Base-by-base conservation (phyloP, 2,888 invertebrate species). In the Trypoxylon attenuatum region DNA sequence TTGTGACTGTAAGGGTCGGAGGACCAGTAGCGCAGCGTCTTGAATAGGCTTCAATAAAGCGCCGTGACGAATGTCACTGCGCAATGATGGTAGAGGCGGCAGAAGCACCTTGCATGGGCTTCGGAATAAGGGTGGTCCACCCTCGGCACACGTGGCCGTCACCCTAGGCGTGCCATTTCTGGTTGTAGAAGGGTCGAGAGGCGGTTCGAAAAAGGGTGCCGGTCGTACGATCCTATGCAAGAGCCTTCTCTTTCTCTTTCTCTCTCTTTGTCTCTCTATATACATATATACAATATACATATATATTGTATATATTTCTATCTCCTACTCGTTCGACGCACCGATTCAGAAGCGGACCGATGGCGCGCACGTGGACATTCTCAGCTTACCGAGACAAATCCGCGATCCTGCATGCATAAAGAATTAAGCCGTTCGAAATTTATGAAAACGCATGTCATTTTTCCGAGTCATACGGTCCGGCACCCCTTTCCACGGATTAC, bases 361-460 rank as follows among this genome's bases (percentile, higher is more conserved):
- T 67, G 62, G 67, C 61, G 46, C 65, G 70, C 86, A 86, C 86
- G 85, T 86, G 86, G 86, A 86, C 86, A 84, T 86, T 86, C 85
- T 86, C 85, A 85, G 86, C 85, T 86, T 85, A 85, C 84, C 86
- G 85, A 80, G 86, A 84, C 87, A 86, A 87, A 86, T 87, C 87
- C 84, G 77, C 81, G 84, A 85, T 82, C 81, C 83, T 83, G 84
- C 84, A 86, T 86, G 86, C 86, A 86, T 86, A 86, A 86, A 80
- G 82, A 82, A 85, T 86, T 71, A 78, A 84, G 82, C 83, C 77
- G 83, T 81, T 82, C 79, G 82, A 84, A 83, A 86, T 86, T 85
- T 86, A 86, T 86, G 84, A 85, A 87, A 86, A 84, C 77, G 78
- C 82, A 73, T 82, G 80, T 84, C 83, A 84, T 83, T 78, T 79